Evolutionary conservation across 2,797 vertebrate species (phyloP).

Genomic region (Chrosomus eos): DNA sequence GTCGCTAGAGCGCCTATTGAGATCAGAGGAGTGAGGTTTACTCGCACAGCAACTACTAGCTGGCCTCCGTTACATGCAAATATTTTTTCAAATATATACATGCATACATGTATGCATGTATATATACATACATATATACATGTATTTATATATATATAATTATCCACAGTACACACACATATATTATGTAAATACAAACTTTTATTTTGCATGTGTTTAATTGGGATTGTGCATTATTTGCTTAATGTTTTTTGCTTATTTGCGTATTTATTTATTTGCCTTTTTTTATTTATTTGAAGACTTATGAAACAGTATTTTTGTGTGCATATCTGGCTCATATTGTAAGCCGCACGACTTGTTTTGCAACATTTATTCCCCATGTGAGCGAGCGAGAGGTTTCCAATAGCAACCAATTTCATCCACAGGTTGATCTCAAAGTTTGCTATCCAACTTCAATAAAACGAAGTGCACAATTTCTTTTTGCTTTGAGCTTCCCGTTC

Average conservation of each 20-base stretch:
- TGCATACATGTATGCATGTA: too few species aligned
- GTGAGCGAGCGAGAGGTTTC: background rate
- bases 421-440: background rate
- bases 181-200: too few species aligned
- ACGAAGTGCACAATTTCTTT: background rate
- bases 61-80: too few species aligned
- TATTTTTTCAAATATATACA: too few species aligned
- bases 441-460: conserved; percentile 1
- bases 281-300: background rate
- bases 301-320: background rate
- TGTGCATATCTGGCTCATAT: conserved; percentile 6
- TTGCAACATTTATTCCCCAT: background rate
- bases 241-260: background rate
- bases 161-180: too few species aligned
- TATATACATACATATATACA: too few species aligned
- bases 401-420: background rate
- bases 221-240: background rate
- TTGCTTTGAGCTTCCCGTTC: background rate
- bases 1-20: too few species aligned
- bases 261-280: background rate
- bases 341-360: background rate
- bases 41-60: too few species aligned
- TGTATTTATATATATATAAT: too few species aligned
- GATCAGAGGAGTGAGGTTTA: too few species aligned
- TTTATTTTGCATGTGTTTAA: too few species aligned